phyloP scores from a whole-genome alignment of 2,797 vertebrate genomes.

The Premnoplex brunnescens region DNA sequence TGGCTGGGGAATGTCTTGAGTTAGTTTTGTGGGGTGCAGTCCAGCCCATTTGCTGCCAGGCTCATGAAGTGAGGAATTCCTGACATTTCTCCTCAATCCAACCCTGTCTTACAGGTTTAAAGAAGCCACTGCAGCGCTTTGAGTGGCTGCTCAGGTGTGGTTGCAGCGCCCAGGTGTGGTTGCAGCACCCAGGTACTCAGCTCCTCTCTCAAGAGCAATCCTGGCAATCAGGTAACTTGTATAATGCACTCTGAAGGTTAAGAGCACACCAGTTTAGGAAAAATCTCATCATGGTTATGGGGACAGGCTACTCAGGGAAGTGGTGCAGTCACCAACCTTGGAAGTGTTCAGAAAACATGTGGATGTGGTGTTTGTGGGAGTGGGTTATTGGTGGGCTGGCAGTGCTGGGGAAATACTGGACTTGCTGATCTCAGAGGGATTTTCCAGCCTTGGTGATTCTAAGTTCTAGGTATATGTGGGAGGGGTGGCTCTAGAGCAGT shows the following conservation, averaged over 20 bases:
- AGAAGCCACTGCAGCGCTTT: neutral
- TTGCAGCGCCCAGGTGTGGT: neutral
- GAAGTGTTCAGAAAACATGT: neutral
- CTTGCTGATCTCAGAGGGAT: too few species aligned
- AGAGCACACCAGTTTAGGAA: neutral
- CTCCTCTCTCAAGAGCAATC: neutral
- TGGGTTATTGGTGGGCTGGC: neutral
- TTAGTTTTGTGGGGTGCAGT: neutral
- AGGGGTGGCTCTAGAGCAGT: neutral
- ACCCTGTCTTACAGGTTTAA: accelerated
- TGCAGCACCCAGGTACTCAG: neutral
- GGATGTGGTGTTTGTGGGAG: neutral
- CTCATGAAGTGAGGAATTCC: neutral
- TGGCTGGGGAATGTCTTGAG: accelerated
- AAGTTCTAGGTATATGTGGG: neutral
- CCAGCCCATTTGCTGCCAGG: accelerated
- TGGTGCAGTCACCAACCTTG: neutral
- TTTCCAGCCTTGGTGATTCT: neutral
- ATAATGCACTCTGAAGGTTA: neutral
- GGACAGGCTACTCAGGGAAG: neutral
- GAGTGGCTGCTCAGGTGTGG: neutral
- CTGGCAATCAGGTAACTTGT: neutral
- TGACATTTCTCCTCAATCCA: neutral
- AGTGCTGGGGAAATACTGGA: neutral
- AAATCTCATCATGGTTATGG: neutral